Evolutionary conservation across 2,113 vertebrate genomes (phyloP), one percentile per base, ranked within the genome.

Genomic region (Saguinus imperator): DNA sequence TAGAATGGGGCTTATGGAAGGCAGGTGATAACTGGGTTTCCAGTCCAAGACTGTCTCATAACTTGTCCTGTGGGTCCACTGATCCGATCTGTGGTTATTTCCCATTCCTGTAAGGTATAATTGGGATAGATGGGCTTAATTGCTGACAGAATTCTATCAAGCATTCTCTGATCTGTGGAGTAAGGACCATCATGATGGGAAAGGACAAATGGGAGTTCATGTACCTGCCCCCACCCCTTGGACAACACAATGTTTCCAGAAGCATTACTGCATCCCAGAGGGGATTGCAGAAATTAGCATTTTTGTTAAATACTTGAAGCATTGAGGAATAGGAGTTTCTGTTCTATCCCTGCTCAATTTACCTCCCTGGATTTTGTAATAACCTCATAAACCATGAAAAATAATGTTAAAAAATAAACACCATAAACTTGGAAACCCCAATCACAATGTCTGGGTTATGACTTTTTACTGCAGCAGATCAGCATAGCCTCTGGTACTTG

Each of bases 361-460:
- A 72, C 25, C 50, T 48, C 1, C 40, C 16, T 75, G 81, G 16
- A n/a, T 11, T 91, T 32, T 83, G 12, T 17, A 80, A 50, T 40
- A 85, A 48, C 80, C 32, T 40, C 32, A 64, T 8, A 64, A 50
- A 40, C n/a, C 27, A n/a, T 17, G 40, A 64, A 12, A 35, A 68
- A 50, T 68, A 20, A 58, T 23, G 43, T n/a, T 2, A 58, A 0
- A 20, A 68, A 0, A 8, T 8, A 23, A 48, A 55, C 40, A 40
- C 16, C 35, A 70, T 48, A 48, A 80, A 79, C 64, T 35, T 50
- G 77, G 35, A 88, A 58, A 0, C 23, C n/a, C 21, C 43, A 64
- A 17, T 20, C 20, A 17, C 8, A 52, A 43, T 50, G 5, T 8
- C 66, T 92, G 8, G 50, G 20, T 32, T 35, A 58, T 17, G 8